Percentiles rank a stretch among this genome's conserved stretches.
Conservation (phyloP, 2,888 invertebrate species). For the Macaria notata region DNA sequence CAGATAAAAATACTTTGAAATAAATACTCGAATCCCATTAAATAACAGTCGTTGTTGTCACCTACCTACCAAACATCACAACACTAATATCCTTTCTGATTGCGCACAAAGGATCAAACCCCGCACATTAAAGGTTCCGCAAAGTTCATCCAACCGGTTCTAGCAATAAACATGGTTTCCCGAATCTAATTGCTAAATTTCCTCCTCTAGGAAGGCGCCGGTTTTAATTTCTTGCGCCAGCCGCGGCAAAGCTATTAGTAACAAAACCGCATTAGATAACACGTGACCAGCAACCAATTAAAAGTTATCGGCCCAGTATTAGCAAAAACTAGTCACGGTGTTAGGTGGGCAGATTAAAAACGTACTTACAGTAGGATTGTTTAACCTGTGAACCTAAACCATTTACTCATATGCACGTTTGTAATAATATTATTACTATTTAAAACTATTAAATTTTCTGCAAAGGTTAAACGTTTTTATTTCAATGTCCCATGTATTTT, state of each 20-base stretch:
- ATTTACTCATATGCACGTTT: background rate
- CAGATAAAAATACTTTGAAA: too few relatives aligned
- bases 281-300: constrained; percentile 57
- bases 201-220: constrained; percentile 8
- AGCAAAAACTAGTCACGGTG: constrained; percentile 55
- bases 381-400: too few relatives aligned
- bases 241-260: constrained; percentile 27
- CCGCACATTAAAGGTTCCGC: too few relatives aligned
- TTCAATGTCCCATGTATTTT: too few relatives aligned
- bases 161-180: constrained; percentile 8
- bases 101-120: background rate
- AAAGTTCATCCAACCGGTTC: constrained; percentile 9
- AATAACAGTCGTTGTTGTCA: too few relatives aligned
- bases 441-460: too few relatives aligned
- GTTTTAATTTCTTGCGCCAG: constrained; percentile 19
- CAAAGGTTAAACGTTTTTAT: too few relatives aligned
- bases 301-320: constrained; percentile 63
- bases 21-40: too few relatives aligned
- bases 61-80: background rate
- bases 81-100: background rate
- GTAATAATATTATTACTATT: background rate
- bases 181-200: constrained; percentile 10
- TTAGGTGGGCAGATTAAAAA: background rate
- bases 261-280: constrained; percentile 41
- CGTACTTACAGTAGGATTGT: constrained; percentile 9